Percentiles rank a stretch among this genome's conserved stretches.
Conservation (phyloP, 2,888 invertebrate genomes). For the Drosophila subsilvestris region DNA sequence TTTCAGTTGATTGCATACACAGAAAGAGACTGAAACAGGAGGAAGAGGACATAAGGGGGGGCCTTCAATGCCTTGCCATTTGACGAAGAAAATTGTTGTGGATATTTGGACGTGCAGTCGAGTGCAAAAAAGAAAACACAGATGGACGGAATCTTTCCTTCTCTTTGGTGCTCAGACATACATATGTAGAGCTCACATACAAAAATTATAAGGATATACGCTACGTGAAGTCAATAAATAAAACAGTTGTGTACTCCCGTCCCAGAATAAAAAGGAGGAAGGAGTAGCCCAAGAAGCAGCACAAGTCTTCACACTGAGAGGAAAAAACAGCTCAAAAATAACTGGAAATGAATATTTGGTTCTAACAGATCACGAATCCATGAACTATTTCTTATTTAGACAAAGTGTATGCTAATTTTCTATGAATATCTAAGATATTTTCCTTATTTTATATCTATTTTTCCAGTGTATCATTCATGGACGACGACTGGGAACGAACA, state of each 20-base stretch:
- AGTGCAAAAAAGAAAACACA: constrained; percentile 68
- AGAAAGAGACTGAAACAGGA: constrained; percentile 39
- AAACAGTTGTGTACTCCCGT: constrained; percentile 69
- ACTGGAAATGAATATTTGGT: background rate
- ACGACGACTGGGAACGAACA: constrained; percentile 53
- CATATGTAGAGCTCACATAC: constrained; percentile 64
- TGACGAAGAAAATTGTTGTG: constrained; percentile 72
- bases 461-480: constrained; percentile 24
- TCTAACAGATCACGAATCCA: background rate
- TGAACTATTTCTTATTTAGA: background rate
- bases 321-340: background rate
- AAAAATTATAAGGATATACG: constrained; percentile 79
- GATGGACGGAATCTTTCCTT: constrained; percentile 31
- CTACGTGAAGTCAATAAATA: constrained; percentile 79
- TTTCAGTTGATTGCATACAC: constrained; percentile 72
- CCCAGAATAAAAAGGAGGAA: constrained; percentile 60
- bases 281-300: constrained; percentile 18
- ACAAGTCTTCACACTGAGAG: constrained; percentile 20
- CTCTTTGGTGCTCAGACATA: constrained; percentile 46
- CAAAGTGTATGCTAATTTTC: too few relatives aligned
- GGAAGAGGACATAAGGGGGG: constrained; percentile 18
- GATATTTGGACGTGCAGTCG: constrained; percentile 76
- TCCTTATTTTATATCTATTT: background rate
- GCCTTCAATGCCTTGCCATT: constrained; percentile 47
- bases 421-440: too few relatives aligned